Conservation (phyloP, 2,113 vertebrate species). For the Polypterus bichir region DNA sequence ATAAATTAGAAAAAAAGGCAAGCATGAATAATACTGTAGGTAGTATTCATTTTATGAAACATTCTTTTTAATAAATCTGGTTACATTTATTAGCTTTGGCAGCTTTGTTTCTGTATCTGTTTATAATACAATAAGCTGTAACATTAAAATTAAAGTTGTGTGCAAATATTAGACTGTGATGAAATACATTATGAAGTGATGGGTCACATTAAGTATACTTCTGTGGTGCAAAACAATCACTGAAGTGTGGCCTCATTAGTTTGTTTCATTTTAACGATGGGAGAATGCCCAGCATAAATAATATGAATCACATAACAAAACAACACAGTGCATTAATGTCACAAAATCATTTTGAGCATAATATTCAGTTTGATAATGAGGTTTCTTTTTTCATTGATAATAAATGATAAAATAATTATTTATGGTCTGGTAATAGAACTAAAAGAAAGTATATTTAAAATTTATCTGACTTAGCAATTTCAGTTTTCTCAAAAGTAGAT, state of each 20-base stretch:
- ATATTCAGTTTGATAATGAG: background rate
- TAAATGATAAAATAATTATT: no score
- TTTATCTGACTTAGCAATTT: no score
- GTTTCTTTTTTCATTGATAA: no score
- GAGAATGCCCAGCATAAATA: background rate
- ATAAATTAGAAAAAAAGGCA: background rate
- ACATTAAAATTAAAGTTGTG: background rate
- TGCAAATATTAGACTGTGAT: background rate
- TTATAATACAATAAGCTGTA: background rate
- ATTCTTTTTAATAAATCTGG: no score
- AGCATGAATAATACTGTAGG: background rate
- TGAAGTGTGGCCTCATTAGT: background rate
- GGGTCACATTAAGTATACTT: background rate
- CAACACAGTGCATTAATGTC: background rate
- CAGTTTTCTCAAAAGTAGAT: no score
- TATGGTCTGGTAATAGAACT: no score
- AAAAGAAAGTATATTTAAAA: no score
- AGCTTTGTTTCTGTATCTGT: background rate
- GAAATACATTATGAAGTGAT: background rate
- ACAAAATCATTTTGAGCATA: background rate
- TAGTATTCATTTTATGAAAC: background rate
- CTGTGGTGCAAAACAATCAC: background rate
- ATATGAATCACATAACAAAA: background rate
- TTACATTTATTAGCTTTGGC: background rate
- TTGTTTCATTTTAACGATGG: background rate